A percentile compares a stretch with the other conserved stretches of the same genome.
phyloP scores from a whole-genome alignment of 1,140 invertebrate genomes.

The Papilio polyxenes region DNA sequence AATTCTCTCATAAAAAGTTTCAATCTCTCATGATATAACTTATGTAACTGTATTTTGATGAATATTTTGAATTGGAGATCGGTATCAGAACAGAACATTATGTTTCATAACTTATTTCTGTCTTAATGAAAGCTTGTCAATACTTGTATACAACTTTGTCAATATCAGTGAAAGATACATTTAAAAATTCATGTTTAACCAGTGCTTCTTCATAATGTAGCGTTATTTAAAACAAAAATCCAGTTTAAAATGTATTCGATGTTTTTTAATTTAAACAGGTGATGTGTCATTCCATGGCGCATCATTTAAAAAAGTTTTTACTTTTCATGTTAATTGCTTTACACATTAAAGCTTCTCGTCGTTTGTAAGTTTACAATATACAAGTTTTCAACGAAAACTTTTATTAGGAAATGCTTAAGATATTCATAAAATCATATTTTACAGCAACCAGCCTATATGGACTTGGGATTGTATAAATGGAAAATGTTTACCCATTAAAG shows the following conservation, averaged over 20 bases:
- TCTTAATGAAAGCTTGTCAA: conserved; percentile 2
- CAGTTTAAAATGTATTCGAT: conserved; percentile 18
- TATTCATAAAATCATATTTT: conserved; percentile 23
- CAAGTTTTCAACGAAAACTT: conserved; percentile 2
- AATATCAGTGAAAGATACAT: conserved; percentile 20
- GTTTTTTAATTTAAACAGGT: conserved; percentile 13
- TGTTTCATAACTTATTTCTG: conserved; percentile 1
- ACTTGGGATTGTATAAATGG: conserved; percentile 69
- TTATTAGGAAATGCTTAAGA: neutral
- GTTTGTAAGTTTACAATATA: conserved; percentile 32
- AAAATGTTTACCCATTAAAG: conserved; percentile 63
- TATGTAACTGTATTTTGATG: neutral
- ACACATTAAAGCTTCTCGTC: neutral
- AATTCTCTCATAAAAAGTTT: too few relatives aligned
- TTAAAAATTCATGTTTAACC: conserved; percentile 10
- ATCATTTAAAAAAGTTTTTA: conserved; percentile 14
- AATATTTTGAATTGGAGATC: conserved; percentile 13
- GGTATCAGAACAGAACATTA: conserved; percentile 27
- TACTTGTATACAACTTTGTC: neutral
- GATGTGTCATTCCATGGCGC: conserved; percentile 1
- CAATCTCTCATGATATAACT: neutral
- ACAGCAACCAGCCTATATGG: conserved; percentile 60
- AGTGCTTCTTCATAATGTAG: neutral
- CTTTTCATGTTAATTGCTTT: neutral
- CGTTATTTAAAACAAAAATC: conserved; percentile 9